Evolutionary conservation across 1,140 invertebrate species (phyloP), one percentile per base, ranked within the genome.

Genomic region (Phthorimaea operculella): DNA sequence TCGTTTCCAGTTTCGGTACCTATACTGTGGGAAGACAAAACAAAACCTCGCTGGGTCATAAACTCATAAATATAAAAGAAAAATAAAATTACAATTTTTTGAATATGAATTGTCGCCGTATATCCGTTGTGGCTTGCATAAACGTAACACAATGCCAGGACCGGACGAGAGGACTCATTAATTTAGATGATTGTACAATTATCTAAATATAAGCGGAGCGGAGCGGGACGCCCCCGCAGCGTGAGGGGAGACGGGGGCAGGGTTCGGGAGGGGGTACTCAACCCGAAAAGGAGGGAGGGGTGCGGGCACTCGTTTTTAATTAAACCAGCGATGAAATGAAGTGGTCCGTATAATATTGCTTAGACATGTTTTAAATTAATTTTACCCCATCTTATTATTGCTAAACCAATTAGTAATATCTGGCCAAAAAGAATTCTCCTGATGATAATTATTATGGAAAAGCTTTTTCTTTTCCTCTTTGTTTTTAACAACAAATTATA

Each of bases 141-240:
- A 72, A 80, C 71, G 74, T 68, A 76, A 78, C 74, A 83, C 72
- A 47, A 83, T 64, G 68, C 69, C 70, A 76, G 75, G 57, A 70
- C 76, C 78, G 79, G 78, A 83, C 79, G 74, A 78, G 72, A 81
- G 66, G 68, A 74, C 79, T 85, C 82, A 82, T 85, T 85, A 85
- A 85, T 83, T 85, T 83, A 83, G 79, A 83, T 85, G 81, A 85
- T 85, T 85, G 79, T 85, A 85, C 81, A 85, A 85, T 85, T 85
- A 85, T 85, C 81, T 85, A 85, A 85, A 85, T 82, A 83, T 85
- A 85, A 85, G 79, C 81, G 77, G 68, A 85, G 79, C 81, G 77
- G 68, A 79, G 77, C 74, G 77, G 81, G 78, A 79, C 78, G 72
- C 72, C 74, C 74, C 76, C 74, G 72, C 70, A 70, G 75, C 71